phyloP scores from a whole-genome alignment of 2,113 vertebrate genomes.

The Hippocampus barbouri region DNA sequence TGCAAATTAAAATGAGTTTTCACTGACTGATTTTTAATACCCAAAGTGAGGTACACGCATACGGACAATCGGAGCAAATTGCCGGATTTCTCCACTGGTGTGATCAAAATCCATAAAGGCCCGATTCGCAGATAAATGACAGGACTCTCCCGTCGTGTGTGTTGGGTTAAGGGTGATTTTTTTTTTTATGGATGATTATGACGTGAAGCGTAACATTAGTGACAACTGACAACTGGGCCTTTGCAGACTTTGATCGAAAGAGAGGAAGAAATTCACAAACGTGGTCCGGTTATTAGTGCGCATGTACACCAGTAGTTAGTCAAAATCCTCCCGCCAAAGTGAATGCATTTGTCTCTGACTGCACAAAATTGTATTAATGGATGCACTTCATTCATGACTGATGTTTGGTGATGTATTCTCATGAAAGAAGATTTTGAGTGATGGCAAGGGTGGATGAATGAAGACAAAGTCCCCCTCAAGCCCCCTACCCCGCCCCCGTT shows the following conservation, averaged over 20 bases:
- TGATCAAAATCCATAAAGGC: not conserved
- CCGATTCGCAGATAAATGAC: too few relatives aligned
- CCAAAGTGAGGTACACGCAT: not conserved
- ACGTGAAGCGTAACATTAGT: too few relatives aligned
- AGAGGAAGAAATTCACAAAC: not conserved
- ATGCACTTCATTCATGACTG: slow-evolving; percentile 86
- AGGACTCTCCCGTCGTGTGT: not conserved
- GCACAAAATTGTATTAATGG: slow-evolving; percentile 89
- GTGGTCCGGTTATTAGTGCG: not conserved
- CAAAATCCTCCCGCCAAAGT: slow-evolving; percentile 68
- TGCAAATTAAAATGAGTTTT: not conserved
- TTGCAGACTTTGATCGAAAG: not conserved
- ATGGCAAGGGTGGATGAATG: slow-evolving; percentile 62
- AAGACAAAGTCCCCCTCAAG: slow-evolving; percentile 29
- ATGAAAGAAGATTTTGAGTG: slow-evolving; percentile 61
- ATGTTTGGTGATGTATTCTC: slow-evolving; percentile 83
- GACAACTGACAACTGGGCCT: not conserved
- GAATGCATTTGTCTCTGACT: slow-evolving; percentile 95
- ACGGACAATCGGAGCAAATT: not conserved
- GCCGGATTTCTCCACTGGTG: not conserved
- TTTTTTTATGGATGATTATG: not conserved
- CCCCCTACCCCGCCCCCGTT: slow-evolving; percentile 14
- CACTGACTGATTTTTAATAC: too few relatives aligned
- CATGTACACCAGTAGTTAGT: not conserved
- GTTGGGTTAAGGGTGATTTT: not conserved